These are phyloP conservation scores for Patella caerulea DNA, from an alignment of 2,888 invertebrate genomes.

Conservation along the genomic window DNA sequence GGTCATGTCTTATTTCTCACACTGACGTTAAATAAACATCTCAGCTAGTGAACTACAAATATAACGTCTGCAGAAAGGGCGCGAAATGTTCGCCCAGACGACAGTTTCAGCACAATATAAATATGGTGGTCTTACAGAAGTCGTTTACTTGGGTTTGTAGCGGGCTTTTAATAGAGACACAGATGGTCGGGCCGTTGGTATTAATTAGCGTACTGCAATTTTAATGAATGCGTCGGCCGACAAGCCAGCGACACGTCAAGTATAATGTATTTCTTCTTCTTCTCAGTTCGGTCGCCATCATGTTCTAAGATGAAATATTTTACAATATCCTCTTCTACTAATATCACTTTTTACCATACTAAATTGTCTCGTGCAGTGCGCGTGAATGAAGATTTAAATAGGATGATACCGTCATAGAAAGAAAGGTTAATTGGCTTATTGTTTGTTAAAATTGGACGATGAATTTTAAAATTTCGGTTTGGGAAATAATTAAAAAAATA, in stretches of 20 bases:
- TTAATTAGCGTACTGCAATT: conserved; percentile 11
- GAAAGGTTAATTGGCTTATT: no score
- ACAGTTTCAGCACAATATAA: conserved; percentile 6
- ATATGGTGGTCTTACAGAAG: conserved; percentile 9
- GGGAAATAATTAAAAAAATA: no score
- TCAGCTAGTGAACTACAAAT: not conserved
- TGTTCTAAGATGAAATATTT: no score
- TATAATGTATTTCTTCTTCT: conserved; percentile 2
- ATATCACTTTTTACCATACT: no score
- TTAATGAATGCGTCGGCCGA: conserved; percentile 5
- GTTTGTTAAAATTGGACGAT: no score
- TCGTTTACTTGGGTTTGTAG: conserved; percentile 7
- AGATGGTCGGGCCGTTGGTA: conserved; percentile 8
- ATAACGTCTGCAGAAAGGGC: not conserved
- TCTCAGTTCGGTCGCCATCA: no score
- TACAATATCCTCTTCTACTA: no score
- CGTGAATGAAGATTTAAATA: no score
- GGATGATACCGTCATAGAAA: no score
- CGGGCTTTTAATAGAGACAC: conserved; percentile 1
- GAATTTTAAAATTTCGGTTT: no score
- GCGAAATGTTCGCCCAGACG: not conserved
- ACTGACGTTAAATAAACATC: not conserved
- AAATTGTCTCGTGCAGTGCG: no score
- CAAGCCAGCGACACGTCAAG: conserved; percentile 7
- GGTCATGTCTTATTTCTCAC: not conserved